Evolutionary conservation across 2,797 vertebrate genomes (phyloP), one percentile per base, ranked within the genome.

Genomic region (Fratercula arctica): DNA sequence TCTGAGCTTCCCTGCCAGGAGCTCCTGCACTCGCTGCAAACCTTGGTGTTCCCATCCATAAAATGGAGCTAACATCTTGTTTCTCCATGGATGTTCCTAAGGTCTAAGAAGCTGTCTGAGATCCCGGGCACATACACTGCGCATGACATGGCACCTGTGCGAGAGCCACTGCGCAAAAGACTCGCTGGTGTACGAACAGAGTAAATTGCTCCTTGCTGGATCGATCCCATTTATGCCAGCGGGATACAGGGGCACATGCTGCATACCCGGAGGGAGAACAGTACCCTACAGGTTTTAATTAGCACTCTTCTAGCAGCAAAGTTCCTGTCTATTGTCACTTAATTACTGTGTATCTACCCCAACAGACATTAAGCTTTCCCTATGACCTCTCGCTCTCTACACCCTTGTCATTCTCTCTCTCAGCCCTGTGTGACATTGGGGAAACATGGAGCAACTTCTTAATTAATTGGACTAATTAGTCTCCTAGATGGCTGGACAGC

Each of bases 391-490:
- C 59, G 51, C 96, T 97, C 97, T 85, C 97, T 21, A 69, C 90
- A 93, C 95, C 96, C 95, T 79, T 97, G 95, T 95, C 96, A 89
- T 74, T 87, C 96, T 93, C 97, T 95, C 96, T 97, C 95, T 81
- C 89, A 11, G 93, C 96, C 89, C 77, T 3, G 70, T 39, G 86
- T 95, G 96, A 97, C 96, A 97, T 95, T 84, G 94, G 95, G 95
- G 95, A 97, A 97, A 95, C 96, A 76, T n/a, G 91, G 96, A 97
- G 96, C 96, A 97, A 98, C 98, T 97, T 97, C 97, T 97, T 98
- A 98, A 98, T 99, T 99, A 99, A 99, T 98, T 98, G 98, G 98
- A 97, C 98, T 99, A 99, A 99, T 99, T 99, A 99, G 98, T 91
- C 96, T 91, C 93, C 89, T 97, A 94, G 98, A 98, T 98, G 98